These are phyloP conservation scores for Styela plicata DNA, from an alignment of 23 tunicate genomes.

Conservation along the genomic window DNA sequence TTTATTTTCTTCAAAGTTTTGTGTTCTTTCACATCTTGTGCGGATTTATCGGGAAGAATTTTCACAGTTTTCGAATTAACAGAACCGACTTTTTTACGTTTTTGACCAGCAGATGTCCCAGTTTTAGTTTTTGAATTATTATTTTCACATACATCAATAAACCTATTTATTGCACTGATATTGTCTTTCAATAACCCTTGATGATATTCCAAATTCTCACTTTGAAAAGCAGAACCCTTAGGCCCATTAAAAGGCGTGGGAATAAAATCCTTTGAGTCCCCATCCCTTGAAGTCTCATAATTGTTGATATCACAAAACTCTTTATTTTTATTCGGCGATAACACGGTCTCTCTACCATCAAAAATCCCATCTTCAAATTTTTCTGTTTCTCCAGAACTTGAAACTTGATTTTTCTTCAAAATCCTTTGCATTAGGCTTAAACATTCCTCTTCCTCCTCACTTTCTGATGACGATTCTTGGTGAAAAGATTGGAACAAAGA, in stretches of 20 bases:
- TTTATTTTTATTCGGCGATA: too few species aligned
- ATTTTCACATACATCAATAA: not conserved
- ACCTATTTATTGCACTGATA: too few species aligned
- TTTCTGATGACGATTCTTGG: not conserved
- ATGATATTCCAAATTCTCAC: not conserved
- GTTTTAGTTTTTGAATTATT: not conserved
- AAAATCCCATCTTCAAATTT: too few species aligned
- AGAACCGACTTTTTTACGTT: not conserved
- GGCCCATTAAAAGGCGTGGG: not conserved
- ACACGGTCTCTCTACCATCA: too few species aligned
- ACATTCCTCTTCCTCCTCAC: constrained; percentile 10
- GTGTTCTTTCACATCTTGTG: not conserved
- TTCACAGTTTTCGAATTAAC: not conserved
- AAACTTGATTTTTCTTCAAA: not conserved
- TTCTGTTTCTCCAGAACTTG: too few species aligned
- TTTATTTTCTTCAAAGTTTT: constrained; percentile 6
- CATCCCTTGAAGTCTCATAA: not conserved
- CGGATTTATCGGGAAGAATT: not conserved
- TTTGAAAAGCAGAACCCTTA: not conserved
- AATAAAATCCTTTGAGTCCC: not conserved
- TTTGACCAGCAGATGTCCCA: not conserved
- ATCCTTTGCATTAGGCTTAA: constrained; percentile 13
- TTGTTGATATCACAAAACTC: not conserved
- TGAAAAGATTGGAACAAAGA: constrained; percentile 15
- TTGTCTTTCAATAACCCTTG: not conserved